These are phyloP conservation scores for Adoxophyes honmai DNA, from an alignment of 1,140 invertebrate species.

Conservation along the genomic window DNA sequence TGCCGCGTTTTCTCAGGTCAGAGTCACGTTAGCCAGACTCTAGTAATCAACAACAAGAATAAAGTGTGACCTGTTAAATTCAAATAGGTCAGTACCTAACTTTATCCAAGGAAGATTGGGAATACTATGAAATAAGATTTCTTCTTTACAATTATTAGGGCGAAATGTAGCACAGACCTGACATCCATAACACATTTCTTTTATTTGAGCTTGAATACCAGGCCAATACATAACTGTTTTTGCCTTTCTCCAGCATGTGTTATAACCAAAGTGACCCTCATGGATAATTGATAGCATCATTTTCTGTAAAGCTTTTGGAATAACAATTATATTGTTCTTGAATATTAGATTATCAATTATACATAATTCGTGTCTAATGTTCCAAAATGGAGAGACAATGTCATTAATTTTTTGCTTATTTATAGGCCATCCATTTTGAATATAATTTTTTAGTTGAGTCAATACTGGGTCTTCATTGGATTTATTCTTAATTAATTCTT, in stretches of 20 bases:
- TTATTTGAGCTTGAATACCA: conserved; percentile 61
- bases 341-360: conserved; percentile 54
- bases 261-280: conserved; percentile 65
- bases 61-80: too few species aligned
- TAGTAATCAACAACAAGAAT: too few species aligned
- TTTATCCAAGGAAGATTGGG: conserved; percentile 42
- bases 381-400: conserved; percentile 40
- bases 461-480: too few species aligned
- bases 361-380: conserved; percentile 41
- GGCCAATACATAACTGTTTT: conserved; percentile 64
- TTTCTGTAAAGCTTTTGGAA: conserved; percentile 45
- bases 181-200: conserved; percentile 58
- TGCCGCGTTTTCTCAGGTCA: too few species aligned
- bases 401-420: conserved; percentile 26
- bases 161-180: conserved; percentile 31
- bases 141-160: conserved; percentile 41
- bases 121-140: conserved; percentile 36
- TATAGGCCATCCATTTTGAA: conserved; percentile 56
- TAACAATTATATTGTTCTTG: conserved; percentile 45
- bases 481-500: too few species aligned
- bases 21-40: too few species aligned
- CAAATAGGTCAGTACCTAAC: conserved; percentile 31
- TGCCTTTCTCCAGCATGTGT: conserved; percentile 48
- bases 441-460: conserved; percentile 32
- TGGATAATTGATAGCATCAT: conserved; percentile 55